Conservation (phyloP, 2,888 invertebrate species). For the Enoplolaimus lenunculus region DNA sequence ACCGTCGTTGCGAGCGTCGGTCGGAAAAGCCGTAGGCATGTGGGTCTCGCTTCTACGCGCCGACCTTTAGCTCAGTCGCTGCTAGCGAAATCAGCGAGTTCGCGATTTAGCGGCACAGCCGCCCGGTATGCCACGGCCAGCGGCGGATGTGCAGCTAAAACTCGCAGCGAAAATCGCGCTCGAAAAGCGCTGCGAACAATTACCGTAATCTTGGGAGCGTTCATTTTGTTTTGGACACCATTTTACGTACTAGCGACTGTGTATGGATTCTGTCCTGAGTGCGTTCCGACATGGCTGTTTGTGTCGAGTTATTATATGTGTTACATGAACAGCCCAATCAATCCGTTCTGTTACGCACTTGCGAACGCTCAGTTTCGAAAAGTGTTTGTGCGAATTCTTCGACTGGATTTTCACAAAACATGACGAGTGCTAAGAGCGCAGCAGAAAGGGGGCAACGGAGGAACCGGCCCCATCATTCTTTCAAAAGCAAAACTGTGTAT, state of each 20-base stretch:
- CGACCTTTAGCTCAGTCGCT: no score
- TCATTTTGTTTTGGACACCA: slow-evolving; percentile 97
- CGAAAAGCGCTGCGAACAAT: slow-evolving; percentile 95
- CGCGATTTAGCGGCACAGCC: no score
- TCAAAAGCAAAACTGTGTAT: no score
- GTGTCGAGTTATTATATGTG: slow-evolving; percentile 95
- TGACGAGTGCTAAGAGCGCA: no score
- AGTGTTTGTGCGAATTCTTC: slow-evolving; percentile 84
- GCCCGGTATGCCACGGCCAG: no score
- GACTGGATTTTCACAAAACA: slow-evolving; percentile 69
- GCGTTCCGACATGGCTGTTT: slow-evolving; percentile 79
- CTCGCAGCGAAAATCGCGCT: slow-evolving; percentile 93
- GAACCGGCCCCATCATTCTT: no score
- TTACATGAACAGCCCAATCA: slow-evolving; percentile 95
- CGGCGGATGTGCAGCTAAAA: no score
- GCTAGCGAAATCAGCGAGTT: no score
- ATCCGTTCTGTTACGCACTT: slow-evolving; percentile 95
- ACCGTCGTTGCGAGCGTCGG: no score
- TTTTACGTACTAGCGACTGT: slow-evolving; percentile 91
- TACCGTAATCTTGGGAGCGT: slow-evolving; percentile 93
- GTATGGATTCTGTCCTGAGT: slow-evolving; percentile 72
- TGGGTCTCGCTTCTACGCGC: no score
- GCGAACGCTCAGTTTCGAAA: slow-evolving; percentile 99
- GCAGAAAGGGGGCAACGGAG: no score
- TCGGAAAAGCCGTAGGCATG: no score